Evolutionary conservation across 2,113 vertebrate species (phyloP), one percentile per base, ranked within the genome.

Genomic region (Hemiprocne comata): DNA sequence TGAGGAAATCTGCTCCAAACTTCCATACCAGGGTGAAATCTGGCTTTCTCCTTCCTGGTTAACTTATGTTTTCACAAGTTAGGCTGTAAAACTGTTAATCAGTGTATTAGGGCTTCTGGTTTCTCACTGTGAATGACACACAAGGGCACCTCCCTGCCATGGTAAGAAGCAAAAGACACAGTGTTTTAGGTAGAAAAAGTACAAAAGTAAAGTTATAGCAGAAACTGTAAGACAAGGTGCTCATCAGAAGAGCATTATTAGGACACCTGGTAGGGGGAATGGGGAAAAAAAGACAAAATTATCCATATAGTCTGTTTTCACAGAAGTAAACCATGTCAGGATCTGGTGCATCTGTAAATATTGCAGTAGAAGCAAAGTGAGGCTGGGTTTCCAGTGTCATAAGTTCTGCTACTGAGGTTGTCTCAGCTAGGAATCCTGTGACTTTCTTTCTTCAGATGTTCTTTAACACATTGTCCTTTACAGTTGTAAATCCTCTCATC

Each of bases 1-100:
- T 79, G 82, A 88, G 51, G 82, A 88, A 90, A 79, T 44, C 2
- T 0, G 34, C 44, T 88, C 34, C 66, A 69, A 66, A 38, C 57
- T 24, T 62, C 58, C 9, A 2, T 36, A 67, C 58, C 51, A 57
- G 85, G 60, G 53, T 79, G 66, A 89, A 93, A 90, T 34, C 55
- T 90, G 90, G 38, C 71, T 70, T 78, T 85, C 67, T 94, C 23
- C 28, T 91, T 77, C 48, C 38, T 0, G 0, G 76, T 91, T 86
- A 95, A 67, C 64, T 90, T 83, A 95, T 76, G 71, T 44, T 94
- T 94, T 93, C 78, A 93, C 82, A 94, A 5, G 1, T 91, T 70
- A 71, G 72, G 71, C 75, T 85, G 55, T 66, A 95, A 94, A 95
- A 82, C 76, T 61, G 46, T 36, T 40, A 77, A 94, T 57, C 40